Evolutionary conservation across 2,113 vertebrate species (phyloP).

Genomic region (Tetrao urogallus): DNA sequence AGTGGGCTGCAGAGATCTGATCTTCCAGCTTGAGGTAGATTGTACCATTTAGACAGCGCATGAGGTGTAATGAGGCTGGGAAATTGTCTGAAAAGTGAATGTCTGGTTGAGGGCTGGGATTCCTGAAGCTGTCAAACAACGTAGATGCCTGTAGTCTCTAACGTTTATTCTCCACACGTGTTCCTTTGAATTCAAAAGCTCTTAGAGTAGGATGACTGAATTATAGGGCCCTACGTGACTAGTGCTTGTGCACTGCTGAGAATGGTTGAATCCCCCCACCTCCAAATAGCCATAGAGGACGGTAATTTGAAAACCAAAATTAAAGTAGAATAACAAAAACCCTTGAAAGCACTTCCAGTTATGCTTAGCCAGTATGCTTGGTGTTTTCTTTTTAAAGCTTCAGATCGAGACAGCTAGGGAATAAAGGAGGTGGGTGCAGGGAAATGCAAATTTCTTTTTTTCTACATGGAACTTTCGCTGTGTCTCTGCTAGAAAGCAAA

Average conservation of each 20-base stretch:
- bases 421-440: not conserved
- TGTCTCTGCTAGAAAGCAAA: not conserved
- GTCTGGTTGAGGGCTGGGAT: not conserved
- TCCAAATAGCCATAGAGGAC: not conserved
- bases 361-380: not conserved
- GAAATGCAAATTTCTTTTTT: not conserved
- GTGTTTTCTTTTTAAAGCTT: not conserved
- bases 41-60: not conserved
- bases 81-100: not conserved
- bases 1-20: not conserved
- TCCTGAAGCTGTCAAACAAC: not conserved
- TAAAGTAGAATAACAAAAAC: not conserved
- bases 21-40: fast-evolving
- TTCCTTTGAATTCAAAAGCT: not conserved
- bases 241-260: not conserved
- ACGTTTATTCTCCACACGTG: fast-evolving
- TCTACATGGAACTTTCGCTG: fast-evolving
- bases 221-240: not conserved
- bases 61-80: not conserved
- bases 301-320: not conserved
- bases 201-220: not conserved
- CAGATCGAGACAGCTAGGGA: not conserved
- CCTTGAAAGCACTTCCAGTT: not conserved
- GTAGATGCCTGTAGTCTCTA: not conserved
- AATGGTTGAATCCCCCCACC: not conserved